Base-by-base conservation (phyloP, 2,113 vertebrate species). In the Hippotragus niger region DNA sequence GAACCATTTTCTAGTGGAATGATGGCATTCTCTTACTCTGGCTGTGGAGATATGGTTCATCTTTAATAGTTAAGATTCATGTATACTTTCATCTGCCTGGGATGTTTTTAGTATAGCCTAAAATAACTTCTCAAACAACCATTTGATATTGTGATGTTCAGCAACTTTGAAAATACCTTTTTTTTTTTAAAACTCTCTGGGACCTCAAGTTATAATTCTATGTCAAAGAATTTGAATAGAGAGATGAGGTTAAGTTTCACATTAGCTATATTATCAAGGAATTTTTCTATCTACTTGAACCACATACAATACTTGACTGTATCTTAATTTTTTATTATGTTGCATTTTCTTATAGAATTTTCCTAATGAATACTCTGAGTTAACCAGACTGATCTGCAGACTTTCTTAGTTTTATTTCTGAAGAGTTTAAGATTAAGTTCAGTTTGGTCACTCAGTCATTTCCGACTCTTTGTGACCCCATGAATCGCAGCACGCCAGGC, bases 341-440 rank as follows among this genome's bases (percentile, higher is more conserved):
- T 97, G 84, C 92, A 97, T 95, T 98, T 98, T 98, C 97, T 98
- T 94, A 97, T 0, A 16, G 83, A 98, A 97, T 83, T n/a, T 96
- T 95, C 53, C 96, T 98, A 97, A 98, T 98, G 97, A 98, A 98
- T 98, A 98, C 98, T 98, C 94, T 98, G 98, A 99, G 98, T 98
- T 98, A 98, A 97, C 91, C 83, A 98, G 91, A 45, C 64, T 93
- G 91, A 98, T 98, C 97, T 98, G 86, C 91, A 97, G 81, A 96
- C 97, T 98, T 43, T 96, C 78, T 91, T 81, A 57, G 53, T 97
- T 98, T 99, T 98, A 98, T 96, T 98, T 98, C 78, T 71, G 71
- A 98, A 96, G 0, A 36, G 55, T 98, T 98, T 98, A 98, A 98
- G 96, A 98, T 98, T 95, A 14, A 31, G 60, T 62, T 31, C 29